Evolutionary conservation across 37 sponge, comb jelly and placozoan species (phyloP), one percentile per base, ranked within the genome.

Genomic region (Bolinopsis microptera): DNA sequence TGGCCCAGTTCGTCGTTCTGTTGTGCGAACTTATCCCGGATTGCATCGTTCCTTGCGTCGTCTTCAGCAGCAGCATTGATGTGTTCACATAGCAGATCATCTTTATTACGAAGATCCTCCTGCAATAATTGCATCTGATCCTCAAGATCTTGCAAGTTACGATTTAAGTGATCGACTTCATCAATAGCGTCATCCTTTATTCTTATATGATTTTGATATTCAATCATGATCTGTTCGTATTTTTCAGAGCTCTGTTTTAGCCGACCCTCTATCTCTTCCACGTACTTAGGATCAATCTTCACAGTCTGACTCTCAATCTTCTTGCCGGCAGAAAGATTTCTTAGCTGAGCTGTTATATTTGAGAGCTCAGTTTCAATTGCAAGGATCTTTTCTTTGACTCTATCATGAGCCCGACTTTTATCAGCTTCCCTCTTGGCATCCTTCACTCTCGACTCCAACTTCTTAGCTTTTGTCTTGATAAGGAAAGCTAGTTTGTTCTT

Each of bases 21-120:
- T 32, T 82, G 24, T 8, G 24, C 83, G 31, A 35, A 82, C 83
- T 82, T 31, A 2, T 82, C 83, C 5, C 83, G 24, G 24, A 82
- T 31, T 5, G 38, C 24, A 82, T 35, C 38, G 38, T 30, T 82
- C 38, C 38, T 82, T 9, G 24, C 31, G 1, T 82, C 83, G 22
- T 82, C 83, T 23, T 35, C 83, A 23, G 83, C 83, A 35, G 83
- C 35, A 34, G 83, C 83, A 32, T 82, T 31, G 38, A 82, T 35
- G 38, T 82, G 83, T 82, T 82, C 83, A 82, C 83, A 82, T 36
- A 82, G 83, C 5, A 82, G 83, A 35, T 33, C 83, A 23, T 82
- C 83, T 35, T 82, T 82, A 36, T 82, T 31, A 21, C 83, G 83
- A 23, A 82, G 36, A 8, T 82, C 83, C 3, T 82, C 38, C 83